Base-by-base conservation (phyloP, 2,797 vertebrate genomes). In the Vipera latastei region DNA sequence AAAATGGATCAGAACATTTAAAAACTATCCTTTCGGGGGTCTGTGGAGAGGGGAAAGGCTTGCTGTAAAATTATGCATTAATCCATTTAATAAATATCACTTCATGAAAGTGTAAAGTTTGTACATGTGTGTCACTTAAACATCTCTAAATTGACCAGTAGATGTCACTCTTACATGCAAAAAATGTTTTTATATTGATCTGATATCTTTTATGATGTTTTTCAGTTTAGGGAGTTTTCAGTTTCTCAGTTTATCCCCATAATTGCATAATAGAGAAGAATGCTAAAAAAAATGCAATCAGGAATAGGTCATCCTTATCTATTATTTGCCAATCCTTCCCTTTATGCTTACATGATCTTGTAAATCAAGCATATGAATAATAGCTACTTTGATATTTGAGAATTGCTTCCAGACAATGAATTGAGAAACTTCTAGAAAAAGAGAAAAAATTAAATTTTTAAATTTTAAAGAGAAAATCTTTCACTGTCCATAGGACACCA, bases 21-120 rank as follows among this genome's bases (percentile, higher is more conserved):
- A 97, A 97, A 97, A 97, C 96, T 97, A 96, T 97, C 96, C 96
- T 97, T 97, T 97, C 96, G 96, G n/a, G 28, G 13, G 97, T 97
- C 97, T 97, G 97, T 97, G 97, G 26, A 32, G 59, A 32, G 94
- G 96, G 97, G 97, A 55, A 90, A 98, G 97, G 97, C 98, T 98
- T 98, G 98, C 98, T 98, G 98, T 98, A 98, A 98, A 98, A 98
- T 98, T 97, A 97, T 98, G 98, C 98, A 97, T 98, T 98, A 98
- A 97, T 98, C 97, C 97, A 97, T 97, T 98, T 98, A 98, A 98
- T 98, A 98, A 98, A 98, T 97, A 98, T 97, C 97, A 98, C 98
- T 98, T 98, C 97, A 98, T 98, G 97, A 98, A 97, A 97, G 89
- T 96, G 95, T 73, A 90, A 90, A 92, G 93, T 92, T 83, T 94